Conservation (phyloP, 2,888 invertebrate species). For the Incurvaria masculella region DNA sequence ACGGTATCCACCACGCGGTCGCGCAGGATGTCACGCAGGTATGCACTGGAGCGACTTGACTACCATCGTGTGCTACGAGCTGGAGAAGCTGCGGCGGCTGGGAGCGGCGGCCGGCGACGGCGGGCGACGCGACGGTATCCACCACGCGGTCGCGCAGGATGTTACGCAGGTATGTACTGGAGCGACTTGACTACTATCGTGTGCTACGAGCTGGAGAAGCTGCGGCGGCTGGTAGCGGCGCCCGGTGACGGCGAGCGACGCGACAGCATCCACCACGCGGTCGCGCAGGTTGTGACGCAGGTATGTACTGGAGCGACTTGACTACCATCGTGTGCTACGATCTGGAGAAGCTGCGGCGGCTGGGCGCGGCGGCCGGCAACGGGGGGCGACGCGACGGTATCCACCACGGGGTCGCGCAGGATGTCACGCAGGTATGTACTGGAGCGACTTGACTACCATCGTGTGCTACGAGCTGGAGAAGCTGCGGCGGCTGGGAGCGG, state of each 20-base stretch:
- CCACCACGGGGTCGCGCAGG: slow-evolving; percentile 86
- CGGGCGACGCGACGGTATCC: slow-evolving; percentile 73
- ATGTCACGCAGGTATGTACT: slow-evolving; percentile 69
- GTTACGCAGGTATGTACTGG: slow-evolving; percentile 86
- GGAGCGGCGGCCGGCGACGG: slow-evolving; percentile 62
- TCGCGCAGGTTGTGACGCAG: no score
- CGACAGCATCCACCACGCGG: no score
- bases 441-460: slow-evolving; percentile 95
- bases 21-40: slow-evolving; percentile 78
- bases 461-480: slow-evolving; percentile 91
- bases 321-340: slow-evolving; percentile 94
- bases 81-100: slow-evolving; percentile 78
- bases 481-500: slow-evolving; percentile 68
- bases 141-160: slow-evolving; percentile 87
- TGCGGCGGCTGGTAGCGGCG: slow-evolving; percentile 69
- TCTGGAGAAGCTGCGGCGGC: slow-evolving; percentile 77
- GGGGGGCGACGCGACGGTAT: slow-evolving; percentile 76
- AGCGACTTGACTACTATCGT: slow-evolving; percentile 94
- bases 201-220: slow-evolving; percentile 85
- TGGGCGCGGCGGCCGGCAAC: slow-evolving; percentile 64
- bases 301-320: slow-evolving; percentile 97
- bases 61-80: slow-evolving; percentile 90
- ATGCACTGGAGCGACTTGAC: slow-evolving; percentile 96
- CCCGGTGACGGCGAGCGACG: no score
- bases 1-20: slow-evolving; percentile 89